Evolutionary conservation across 2,797 vertebrate species (phyloP).

Genomic region (Phoeniculus purpureus): DNA sequence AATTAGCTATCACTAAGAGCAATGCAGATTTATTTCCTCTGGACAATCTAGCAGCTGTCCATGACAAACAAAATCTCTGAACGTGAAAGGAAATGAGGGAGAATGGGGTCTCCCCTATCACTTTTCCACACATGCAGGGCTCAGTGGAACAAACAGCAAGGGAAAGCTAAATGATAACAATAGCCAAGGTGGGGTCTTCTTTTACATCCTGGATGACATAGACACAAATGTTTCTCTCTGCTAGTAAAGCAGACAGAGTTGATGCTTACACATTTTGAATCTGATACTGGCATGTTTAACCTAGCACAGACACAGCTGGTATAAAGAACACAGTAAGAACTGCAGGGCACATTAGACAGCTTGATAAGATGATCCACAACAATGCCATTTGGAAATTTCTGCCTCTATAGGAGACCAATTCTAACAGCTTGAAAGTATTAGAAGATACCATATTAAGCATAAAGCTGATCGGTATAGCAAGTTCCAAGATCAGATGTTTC

Average conservation of each 20-base stretch:
- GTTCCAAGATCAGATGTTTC: neutral
- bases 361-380: neutral
- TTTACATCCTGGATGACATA: slow-evolving; percentile 10
- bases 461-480: neutral
- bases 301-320: neutral
- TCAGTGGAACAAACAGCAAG: slow-evolving; percentile 11
- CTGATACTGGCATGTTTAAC: neutral
- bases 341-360: neutral
- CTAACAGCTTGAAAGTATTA: neutral
- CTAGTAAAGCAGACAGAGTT: neutral
- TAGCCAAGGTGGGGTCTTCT: neutral
- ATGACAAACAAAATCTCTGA: neutral
- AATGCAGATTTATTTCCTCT: neutral
- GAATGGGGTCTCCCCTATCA: neutral
- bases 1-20: neutral
- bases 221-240: neutral
- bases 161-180: slow-evolving; percentile 20
- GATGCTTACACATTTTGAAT: neutral
- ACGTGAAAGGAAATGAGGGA: neutral
- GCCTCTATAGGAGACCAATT: neutral
- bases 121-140: neutral
- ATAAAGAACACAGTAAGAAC: neutral
- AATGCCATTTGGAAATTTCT: neutral
- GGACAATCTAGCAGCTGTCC: neutral
- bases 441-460: neutral